Conservation (phyloP, 23 tunicate genomes). For the Diplosoma virens region DNA sequence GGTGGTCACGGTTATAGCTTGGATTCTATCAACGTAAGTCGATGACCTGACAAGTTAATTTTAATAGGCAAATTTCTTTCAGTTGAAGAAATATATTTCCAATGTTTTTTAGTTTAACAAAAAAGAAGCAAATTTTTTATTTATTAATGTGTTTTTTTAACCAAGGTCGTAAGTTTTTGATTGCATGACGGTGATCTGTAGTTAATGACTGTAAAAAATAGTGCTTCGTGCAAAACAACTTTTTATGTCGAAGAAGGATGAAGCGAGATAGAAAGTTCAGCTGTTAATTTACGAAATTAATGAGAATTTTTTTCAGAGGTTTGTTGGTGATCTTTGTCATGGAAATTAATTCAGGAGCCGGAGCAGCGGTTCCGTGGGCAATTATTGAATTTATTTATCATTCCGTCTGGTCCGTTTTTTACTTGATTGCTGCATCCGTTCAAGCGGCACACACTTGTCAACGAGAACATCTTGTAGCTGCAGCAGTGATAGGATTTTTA, state of each 20-base stretch:
- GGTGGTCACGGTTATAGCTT: conserved; percentile 40
- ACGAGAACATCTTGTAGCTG: neutral
- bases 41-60: too few species aligned
- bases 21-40: conserved; percentile 65
- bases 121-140: neutral
- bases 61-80: neutral
- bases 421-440: conserved; percentile 71
- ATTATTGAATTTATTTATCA: conserved; percentile 60
- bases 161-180: too few species aligned
- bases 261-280: too few species aligned
- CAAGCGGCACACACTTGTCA: conserved; percentile 33
- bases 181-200: too few species aligned
- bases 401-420: conserved; percentile 61
- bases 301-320: conserved; percentile 22
- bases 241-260: too few species aligned
- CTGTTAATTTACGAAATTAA: neutral
- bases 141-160: too few species aligned
- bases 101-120: too few species aligned
- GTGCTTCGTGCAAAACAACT: too few species aligned
- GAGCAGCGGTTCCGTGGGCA: conserved; percentile 37
- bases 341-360: conserved; percentile 29
- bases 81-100: neutral
- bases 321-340: conserved; percentile 30
- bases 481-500: conserved; percentile 44
- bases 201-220: too few species aligned